phyloP scores from a whole-genome alignment of 2,888 invertebrate species.

The Apamea crenata region DNA sequence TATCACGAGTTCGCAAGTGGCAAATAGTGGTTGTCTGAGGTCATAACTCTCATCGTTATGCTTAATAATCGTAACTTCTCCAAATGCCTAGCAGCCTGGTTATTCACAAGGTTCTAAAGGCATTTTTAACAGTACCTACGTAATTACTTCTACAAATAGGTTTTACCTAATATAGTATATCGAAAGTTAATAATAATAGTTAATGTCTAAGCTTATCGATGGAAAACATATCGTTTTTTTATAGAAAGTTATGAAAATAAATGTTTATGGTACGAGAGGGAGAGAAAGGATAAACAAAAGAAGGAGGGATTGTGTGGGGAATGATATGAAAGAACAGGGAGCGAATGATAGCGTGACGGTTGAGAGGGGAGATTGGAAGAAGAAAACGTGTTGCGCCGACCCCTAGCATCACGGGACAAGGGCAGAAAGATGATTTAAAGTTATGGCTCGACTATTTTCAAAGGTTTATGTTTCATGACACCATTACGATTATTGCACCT shows the following conservation, averaged over 20 bases:
- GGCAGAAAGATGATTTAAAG: not conserved
- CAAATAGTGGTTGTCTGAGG: constrained; percentile 6
- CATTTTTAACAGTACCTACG: not conserved
- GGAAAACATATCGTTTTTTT: too few relatives aligned
- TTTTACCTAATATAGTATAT: not conserved
- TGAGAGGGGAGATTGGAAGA: not conserved
- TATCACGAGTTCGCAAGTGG: constrained; percentile 17
- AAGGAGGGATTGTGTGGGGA: not conserved
- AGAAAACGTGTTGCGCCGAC: not conserved
- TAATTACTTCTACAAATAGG: not conserved
- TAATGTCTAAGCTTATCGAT: too few relatives aligned
- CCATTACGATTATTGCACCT: not conserved
- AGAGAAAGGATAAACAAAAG: not conserved
- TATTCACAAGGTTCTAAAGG: not conserved
- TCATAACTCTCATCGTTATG: constrained; percentile 1
- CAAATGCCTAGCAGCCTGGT: not conserved
- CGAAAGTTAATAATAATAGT: too few relatives aligned
- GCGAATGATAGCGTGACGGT: not conserved
- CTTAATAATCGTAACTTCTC: not conserved
- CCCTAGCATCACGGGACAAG: not conserved
- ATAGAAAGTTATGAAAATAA: not conserved
- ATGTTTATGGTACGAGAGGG: not conserved
- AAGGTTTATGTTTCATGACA: constrained; percentile 1
- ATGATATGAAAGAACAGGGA: not conserved
- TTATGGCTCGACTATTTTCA: not conserved